A percentile compares a stretch with the other conserved stretches of the same genome.
Conservation (phyloP, 2,113 vertebrate species). For the Mormyrus iriodes region DNA sequence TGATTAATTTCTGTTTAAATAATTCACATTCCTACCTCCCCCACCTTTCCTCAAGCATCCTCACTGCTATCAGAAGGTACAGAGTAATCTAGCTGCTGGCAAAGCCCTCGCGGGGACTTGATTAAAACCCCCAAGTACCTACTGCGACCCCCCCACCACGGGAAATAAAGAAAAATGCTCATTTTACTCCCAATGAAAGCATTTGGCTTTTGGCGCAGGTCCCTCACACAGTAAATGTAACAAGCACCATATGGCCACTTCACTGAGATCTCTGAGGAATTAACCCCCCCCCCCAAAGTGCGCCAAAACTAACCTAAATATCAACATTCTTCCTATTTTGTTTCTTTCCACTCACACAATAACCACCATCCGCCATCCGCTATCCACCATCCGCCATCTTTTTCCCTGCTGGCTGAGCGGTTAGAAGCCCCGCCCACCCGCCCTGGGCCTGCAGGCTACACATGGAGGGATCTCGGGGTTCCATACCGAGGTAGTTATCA, state of each 20-base stretch:
- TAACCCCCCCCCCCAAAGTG: neutral
- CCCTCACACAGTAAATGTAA: neutral
- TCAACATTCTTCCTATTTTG: neutral
- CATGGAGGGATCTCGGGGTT: neutral
- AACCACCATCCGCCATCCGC: neutral
- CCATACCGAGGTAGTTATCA: slow-evolving; percentile 98
- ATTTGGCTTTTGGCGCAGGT: neutral
- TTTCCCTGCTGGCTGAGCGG: neutral
- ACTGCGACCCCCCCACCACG: neutral
- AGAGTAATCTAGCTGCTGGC: neutral
- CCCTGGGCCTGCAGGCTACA: neutral
- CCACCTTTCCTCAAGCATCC: neutral
- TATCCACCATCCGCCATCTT: neutral
- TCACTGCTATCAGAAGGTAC: neutral
- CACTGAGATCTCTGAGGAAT: neutral
- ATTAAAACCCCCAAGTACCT: neutral
- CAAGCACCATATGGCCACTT: neutral
- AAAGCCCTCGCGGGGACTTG: neutral
- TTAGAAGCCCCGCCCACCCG: neutral
- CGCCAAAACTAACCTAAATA: neutral
- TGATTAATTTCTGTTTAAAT: neutral
- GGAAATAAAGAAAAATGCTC: neutral
- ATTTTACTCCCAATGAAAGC: neutral
- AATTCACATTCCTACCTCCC: neutral
- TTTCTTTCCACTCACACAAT: neutral